These are phyloP conservation scores for Nephrotoma flavescens DNA, from an alignment of 2,888 invertebrate species.

Conservation along the genomic window DNA sequence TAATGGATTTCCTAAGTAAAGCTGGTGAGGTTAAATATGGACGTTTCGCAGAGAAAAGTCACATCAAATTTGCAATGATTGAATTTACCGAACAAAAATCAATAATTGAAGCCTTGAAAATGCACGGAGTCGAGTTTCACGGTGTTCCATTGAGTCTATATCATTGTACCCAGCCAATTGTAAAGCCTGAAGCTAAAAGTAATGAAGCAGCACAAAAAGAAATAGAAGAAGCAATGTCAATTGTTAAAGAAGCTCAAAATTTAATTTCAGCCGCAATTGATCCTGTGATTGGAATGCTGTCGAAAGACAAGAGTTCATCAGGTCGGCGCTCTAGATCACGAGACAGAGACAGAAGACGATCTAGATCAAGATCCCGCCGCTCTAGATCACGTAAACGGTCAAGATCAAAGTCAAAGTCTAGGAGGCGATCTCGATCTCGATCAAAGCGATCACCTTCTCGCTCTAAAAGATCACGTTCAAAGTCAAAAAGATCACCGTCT, in stretches of 20 bases:
- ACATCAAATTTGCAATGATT: slow-evolving; percentile 66
- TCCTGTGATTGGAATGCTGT: slow-evolving; percentile 73
- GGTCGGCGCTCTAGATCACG: slow-evolving; percentile 33
- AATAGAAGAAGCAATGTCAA: slow-evolving; percentile 93
- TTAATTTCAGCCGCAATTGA: slow-evolving; percentile 89
- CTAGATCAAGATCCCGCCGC: slow-evolving; percentile 45
- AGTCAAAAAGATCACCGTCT: slow-evolving; percentile 12
- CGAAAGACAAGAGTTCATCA: slow-evolving; percentile 62
- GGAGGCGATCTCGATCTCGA: slow-evolving; percentile 43
- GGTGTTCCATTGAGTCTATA: slow-evolving; percentile 56
- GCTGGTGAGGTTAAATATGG: slow-evolving; percentile 93
- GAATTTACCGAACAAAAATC: slow-evolving; percentile 89
- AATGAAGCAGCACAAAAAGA: slow-evolving; percentile 91
- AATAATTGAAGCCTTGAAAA: slow-evolving; percentile 68
- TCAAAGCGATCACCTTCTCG: slow-evolving; percentile 30
- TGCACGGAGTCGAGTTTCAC: slow-evolving; percentile 66
- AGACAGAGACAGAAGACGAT: slow-evolving; percentile 29
- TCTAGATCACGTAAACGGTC: slow-evolving; percentile 43
- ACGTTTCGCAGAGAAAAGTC: slow-evolving; percentile 75
- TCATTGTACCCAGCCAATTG: slow-evolving; percentile 84
- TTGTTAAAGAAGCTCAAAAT: slow-evolving; percentile 91
- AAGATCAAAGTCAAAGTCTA: slow-evolving; percentile 42
- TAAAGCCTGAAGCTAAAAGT: slow-evolving; percentile 86
- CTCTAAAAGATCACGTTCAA: slow-evolving; percentile 30
- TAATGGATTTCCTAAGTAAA: slow-evolving; percentile 75